These are phyloP conservation scores for Oryzias woworae DNA, from an alignment of 2,113 vertebrate genomes.

Conservation along the genomic window DNA sequence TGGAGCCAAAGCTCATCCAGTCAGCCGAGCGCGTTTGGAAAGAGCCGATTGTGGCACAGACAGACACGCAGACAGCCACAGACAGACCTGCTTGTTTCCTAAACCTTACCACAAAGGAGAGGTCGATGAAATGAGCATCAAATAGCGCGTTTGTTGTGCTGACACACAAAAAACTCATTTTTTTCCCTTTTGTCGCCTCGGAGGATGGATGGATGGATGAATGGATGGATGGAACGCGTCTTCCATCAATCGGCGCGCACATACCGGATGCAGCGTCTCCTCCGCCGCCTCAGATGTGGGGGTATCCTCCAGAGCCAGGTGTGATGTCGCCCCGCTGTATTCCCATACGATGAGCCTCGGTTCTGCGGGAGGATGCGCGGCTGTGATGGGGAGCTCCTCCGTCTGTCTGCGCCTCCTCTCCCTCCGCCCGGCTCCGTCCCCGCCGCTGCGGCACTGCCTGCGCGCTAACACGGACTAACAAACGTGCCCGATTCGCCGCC, in stretches of 20 bases:
- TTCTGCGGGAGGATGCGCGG: constrained; percentile 68
- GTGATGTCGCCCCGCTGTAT: constrained; percentile 67
- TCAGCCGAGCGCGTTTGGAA: constrained; percentile 45
- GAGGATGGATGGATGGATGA: constrained; percentile 15
- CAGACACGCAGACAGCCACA: constrained; percentile 30
- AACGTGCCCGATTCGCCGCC: constrained; percentile 47
- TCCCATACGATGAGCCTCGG: constrained; percentile 67
- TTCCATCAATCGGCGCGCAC: constrained; percentile 66
- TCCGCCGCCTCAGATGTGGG: too few relatives aligned
- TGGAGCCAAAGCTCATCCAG: constrained; percentile 35
- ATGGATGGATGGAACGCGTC: constrained; percentile 26
- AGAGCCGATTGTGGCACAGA: constrained; percentile 16
- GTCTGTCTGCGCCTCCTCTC: constrained; percentile 27
- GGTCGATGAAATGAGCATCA: neutral
- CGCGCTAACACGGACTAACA: constrained; percentile 49
- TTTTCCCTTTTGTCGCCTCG: neutral
- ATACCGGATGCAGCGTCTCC: constrained; percentile 53
- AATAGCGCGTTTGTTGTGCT: constrained; percentile 35
- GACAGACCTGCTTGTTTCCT: constrained; percentile 17
- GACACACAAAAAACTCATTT: constrained; percentile 8
- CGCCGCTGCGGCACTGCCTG: constrained; percentile 70
- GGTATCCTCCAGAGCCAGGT: constrained; percentile 55
- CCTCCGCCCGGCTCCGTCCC: constrained; percentile 13
- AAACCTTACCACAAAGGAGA: constrained; percentile 10
- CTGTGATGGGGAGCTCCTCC: constrained; percentile 65